Conservation (phyloP, 2,113 vertebrate species). For the Bos indicus region DNA sequence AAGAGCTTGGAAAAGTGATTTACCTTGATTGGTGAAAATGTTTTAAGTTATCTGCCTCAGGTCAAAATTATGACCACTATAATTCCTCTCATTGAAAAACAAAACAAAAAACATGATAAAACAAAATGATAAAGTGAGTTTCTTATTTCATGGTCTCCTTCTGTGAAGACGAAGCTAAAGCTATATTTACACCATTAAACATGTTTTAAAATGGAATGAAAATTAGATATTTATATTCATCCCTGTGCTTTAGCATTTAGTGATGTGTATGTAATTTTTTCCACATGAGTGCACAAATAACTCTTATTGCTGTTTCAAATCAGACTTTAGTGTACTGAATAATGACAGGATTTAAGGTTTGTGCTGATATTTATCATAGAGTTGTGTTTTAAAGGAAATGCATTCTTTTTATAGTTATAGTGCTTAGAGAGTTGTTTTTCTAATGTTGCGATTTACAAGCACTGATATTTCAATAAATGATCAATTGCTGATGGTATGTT, state of each 20-base stretch:
- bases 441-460: neutral
- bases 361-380: neutral
- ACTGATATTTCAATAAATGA: neutral
- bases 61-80: neutral
- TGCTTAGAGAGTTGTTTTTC: neutral
- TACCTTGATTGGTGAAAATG: neutral
- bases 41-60: neutral
- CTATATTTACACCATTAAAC: neutral
- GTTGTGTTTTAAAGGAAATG: neutral
- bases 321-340: neutral
- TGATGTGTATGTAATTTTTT: neutral
- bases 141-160: neutral
- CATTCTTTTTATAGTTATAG: neutral
- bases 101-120: neutral
- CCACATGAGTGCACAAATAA: neutral
- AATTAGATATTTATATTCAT: slow-evolving; percentile 9
- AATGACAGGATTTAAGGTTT: neutral
- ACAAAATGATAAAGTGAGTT: neutral
- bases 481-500: neutral
- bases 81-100: neutral
- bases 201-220: neutral
- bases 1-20: neutral
- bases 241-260: neutral
- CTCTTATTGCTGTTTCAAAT: neutral
- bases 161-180: neutral